A percentile compares a stretch with the other conserved stretches of the same genome.
Evolutionary conservation across 2,888 invertebrate species (phyloP).

Genomic region (Amphipyra tragopoginis): DNA sequence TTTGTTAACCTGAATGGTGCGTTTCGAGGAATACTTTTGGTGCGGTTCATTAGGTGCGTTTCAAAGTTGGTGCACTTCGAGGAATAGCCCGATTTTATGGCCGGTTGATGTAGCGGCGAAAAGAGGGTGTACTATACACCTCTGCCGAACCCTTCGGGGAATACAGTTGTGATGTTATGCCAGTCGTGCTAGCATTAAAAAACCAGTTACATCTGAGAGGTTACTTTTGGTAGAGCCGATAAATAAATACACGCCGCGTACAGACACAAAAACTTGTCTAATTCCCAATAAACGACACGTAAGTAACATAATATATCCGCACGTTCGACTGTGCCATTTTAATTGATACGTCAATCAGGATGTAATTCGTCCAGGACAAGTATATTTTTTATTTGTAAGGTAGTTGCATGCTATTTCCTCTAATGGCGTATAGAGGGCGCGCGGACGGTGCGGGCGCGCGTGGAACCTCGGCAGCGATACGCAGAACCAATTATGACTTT

Average conservation of each 20-base stretch:
- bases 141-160: too few relatives aligned
- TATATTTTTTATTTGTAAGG: slow-evolving; percentile 37
- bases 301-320: slow-evolving; percentile 4
- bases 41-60: too few relatives aligned
- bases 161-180: too few relatives aligned
- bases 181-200: slow-evolving; percentile 11
- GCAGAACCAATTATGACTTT: slow-evolving; percentile 81
- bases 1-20: too few relatives aligned
- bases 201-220: slow-evolving; percentile 5
- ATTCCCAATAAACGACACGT: slow-evolving; percentile 31
- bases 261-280: slow-evolving; percentile 24
- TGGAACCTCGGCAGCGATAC: slow-evolving; percentile 62
- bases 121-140: too few relatives aligned
- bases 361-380: slow-evolving; percentile 40
- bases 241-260: slow-evolving; percentile 16
- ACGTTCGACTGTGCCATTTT: slow-evolving; percentile 40
- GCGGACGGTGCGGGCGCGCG: slow-evolving; percentile 25
- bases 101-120: too few relatives aligned
- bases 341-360: slow-evolving; percentile 54
- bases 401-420: slow-evolving; percentile 65
- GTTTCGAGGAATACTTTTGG: too few relatives aligned
- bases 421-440: slow-evolving; percentile 58
- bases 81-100: too few relatives aligned
- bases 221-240: slow-evolving; percentile 6
- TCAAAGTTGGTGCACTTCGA: too few relatives aligned